Base-by-base conservation (phyloP, 1,140 invertebrate genomes). In the Lepidotrigona ventralis region DNA sequence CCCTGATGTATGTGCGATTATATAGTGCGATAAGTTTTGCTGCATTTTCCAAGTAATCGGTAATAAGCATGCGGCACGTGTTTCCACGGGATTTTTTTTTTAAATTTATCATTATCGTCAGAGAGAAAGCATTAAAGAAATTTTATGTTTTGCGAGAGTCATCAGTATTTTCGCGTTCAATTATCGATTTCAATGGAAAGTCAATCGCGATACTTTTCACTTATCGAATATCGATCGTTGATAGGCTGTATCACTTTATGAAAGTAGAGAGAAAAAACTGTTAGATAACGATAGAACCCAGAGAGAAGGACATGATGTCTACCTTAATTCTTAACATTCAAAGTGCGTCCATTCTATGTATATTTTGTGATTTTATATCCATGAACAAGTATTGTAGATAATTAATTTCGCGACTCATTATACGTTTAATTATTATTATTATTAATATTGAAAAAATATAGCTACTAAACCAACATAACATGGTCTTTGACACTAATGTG, bases 301-400 rank as follows among this genome's bases (percentile, higher is more conserved):
- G 21, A 26, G 72, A 72, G 75, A 60, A 17, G n/a, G 69, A 60
- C 19, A 53, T 60, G 33, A 58, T 74, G 71, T 84, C 71, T 84
- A 81, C 70, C 78, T 75, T 83, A 72, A 79, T 79, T 79, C 26
- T 69, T 69, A 79, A 79, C 23, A 58, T 85, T 88, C 82, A 82
- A n/a, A 86, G 58, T 83, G 75, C 88, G 80, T 87, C 83, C 78
- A 84, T 80, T 88, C 54, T 93, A 92, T 94, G 93, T 94, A 94
- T 94, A 94, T 94, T 94, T 94, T 94, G 93, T 94, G 93, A 94
- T 94, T 94, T 94, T 93, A 91, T 94, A 92, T 93, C 86, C 86
- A 91, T 90, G 91, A 90, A 91, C 89, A 93, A 93, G 92, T 93
- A 93, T 93, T 94, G 93, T 94, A 94, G 93, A 94, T 94, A 94